Conservation (phyloP, 2,888 invertebrate genomes). For the Trachelus troglodyta region DNA sequence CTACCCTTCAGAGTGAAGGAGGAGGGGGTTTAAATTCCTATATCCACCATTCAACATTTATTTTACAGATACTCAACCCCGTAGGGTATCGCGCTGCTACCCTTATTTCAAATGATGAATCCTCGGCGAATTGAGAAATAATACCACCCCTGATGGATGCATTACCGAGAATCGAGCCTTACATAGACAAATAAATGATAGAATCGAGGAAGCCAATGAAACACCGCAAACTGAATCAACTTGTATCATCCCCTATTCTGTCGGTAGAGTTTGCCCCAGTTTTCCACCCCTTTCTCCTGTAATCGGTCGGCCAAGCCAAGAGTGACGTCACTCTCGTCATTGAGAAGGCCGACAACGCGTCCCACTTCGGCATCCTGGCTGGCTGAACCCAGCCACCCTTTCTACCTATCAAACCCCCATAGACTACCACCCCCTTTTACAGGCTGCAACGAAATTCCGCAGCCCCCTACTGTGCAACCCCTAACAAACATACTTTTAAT, state of each 20-base stretch:
- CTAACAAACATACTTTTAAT: not conserved
- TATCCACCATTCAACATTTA: not conserved
- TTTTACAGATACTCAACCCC: not conserved
- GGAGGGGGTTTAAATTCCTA: not conserved
- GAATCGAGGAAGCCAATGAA: not conserved
- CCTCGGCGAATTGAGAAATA: not conserved
- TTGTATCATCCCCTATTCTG: slow-evolving; percentile 20
- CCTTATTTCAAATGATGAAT: slow-evolving; percentile 13
- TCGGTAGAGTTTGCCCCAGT: slow-evolving; percentile 52
- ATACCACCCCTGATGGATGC: not conserved
- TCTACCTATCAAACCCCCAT: slow-evolving; percentile 12
- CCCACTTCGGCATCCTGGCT: slow-evolving; percentile 52
- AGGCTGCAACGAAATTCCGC: slow-evolving; percentile 10
- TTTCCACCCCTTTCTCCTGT: slow-evolving; percentile 34
- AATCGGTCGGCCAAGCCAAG: slow-evolving; percentile 22
- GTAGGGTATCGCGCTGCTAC: not conserved
- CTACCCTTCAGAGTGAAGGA: not conserved
- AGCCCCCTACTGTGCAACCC: not conserved
- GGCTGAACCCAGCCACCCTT: slow-evolving; percentile 33
- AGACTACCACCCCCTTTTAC: slow-evolving; percentile 25
- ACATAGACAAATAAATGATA: not conserved
- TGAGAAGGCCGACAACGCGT: slow-evolving; percentile 58
- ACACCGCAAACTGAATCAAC: not conserved
- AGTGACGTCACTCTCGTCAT: slow-evolving; percentile 62
- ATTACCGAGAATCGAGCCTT: not conserved